Evolutionary conservation across 2,888 invertebrate species (phyloP).

Genomic region (Cyaniris semiargus): DNA sequence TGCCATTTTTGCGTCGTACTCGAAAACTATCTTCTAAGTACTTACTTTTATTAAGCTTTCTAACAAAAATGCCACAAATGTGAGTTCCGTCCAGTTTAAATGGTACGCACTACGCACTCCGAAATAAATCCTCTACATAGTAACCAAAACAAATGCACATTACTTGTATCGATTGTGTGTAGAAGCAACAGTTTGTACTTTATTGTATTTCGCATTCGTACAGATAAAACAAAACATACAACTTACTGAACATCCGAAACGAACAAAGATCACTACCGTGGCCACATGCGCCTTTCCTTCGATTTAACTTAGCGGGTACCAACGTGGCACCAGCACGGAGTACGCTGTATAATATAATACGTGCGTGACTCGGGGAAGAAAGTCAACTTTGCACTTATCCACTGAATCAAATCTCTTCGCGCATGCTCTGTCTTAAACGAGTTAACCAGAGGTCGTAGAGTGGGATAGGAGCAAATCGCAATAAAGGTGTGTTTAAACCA

Average conservation of each 20-base stretch:
- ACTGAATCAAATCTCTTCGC: conserved; percentile 28
- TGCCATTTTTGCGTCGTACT: not conserved
- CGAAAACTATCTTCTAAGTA: not conserved
- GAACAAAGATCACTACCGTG: not conserved
- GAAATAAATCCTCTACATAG: conserved; percentile 28
- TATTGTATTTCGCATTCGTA: not conserved
- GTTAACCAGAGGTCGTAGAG: conserved; percentile 21
- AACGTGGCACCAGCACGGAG: conserved; percentile 22
- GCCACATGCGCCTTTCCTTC: conserved; percentile 1
- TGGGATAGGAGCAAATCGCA: not conserved
- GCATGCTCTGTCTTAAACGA: conserved; percentile 24
- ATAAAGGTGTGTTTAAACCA: not conserved
- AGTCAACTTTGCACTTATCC: conserved; percentile 22
- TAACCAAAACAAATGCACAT: conserved; percentile 64
- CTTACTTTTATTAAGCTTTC: not conserved
- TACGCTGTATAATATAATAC: conserved; percentile 26
- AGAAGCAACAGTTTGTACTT: conserved; percentile 56
- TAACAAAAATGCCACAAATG: not conserved
- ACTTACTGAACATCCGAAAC: conserved; percentile 7
- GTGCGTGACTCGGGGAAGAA: conserved; percentile 12
- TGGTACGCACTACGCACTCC: not conserved
- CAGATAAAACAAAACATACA: conserved; percentile 12
- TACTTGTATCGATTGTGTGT: conserved; percentile 53
- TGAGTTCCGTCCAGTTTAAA: not conserved
- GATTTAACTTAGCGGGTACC: conserved; percentile 3